These are phyloP conservation scores for Sebastes iracundus DNA, from an alignment of 2,797 vertebrate genomes.

Conservation along the genomic window DNA sequence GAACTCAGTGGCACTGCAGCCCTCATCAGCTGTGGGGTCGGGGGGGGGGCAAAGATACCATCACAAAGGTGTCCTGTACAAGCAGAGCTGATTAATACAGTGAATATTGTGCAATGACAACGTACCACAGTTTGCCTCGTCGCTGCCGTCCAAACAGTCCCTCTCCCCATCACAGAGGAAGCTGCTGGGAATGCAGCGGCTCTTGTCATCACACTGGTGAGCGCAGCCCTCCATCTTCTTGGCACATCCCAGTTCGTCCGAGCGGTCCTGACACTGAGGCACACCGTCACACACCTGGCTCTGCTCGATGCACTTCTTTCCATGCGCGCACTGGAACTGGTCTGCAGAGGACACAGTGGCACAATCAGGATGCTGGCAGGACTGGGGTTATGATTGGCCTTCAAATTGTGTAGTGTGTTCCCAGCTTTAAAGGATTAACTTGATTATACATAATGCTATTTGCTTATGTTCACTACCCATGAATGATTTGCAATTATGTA, in stretches of 20 bases:
- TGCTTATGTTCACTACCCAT: background rate
- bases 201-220: constrained; percentile 82
- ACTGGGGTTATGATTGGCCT: background rate
- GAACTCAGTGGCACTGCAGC: constrained; percentile 81
- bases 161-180: constrained; percentile 88
- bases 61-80: background rate
- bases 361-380: background rate
- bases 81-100: background rate
- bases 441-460: background rate
- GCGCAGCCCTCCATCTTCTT: constrained; percentile 76
- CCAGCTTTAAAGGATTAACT: background rate
- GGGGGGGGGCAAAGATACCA: background rate
- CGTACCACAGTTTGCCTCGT: constrained; percentile 89
- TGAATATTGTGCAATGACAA: background rate
- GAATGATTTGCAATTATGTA: background rate
- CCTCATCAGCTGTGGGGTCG: constrained; percentile 50
- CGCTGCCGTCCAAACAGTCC: constrained; percentile 86
- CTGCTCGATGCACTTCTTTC: constrained; percentile 77
- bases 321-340: constrained; percentile 86
- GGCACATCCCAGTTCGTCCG: constrained; percentile 86
- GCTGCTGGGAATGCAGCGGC: constrained; percentile 83
- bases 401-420: background rate
- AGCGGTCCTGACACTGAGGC: constrained; percentile 88
- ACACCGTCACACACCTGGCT: constrained; percentile 86
- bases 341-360: constrained; percentile 66